Percentiles rank a stretch among this genome's conserved stretches.
These are phyloP conservation scores for Falco peregrinus DNA, from an alignment of 2,797 vertebrate genomes.

Conservation along the genomic window DNA sequence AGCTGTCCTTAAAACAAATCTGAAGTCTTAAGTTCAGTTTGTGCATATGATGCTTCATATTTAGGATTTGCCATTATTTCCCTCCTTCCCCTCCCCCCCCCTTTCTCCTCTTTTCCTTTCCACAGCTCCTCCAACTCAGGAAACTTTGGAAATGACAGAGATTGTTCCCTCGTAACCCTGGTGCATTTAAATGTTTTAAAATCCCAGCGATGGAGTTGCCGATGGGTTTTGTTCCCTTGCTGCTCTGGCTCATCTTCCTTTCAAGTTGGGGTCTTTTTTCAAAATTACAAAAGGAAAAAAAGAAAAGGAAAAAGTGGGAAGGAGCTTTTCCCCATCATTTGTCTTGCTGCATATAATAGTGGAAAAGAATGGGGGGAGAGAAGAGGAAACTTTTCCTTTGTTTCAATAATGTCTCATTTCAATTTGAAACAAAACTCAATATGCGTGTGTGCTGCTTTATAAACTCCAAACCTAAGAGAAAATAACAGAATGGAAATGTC, in stretches of 20 bases:
- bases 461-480: not conserved
- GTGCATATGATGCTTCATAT: not conserved
- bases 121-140: not conserved
- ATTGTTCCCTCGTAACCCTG: constrained; percentile 36
- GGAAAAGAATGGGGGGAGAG: constrained; percentile 23
- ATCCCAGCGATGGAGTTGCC: constrained; percentile 21
- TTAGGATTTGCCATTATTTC: not conserved
- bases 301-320: constrained; percentile 39
- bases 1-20: not conserved
- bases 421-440: constrained; percentile 53
- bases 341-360: constrained; percentile 51
- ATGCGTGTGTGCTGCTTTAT: constrained; percentile 19
- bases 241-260: constrained; percentile 64
- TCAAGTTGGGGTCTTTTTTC: constrained; percentile 56
- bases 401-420: constrained; percentile 67
- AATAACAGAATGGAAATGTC: not conserved
- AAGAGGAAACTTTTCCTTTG: constrained; percentile 57
- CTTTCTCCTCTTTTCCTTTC: not conserved
- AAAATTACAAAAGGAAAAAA: constrained; percentile 43
- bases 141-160: not conserved
- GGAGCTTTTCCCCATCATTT: constrained; percentile 65
- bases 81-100: too few species aligned
- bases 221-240: constrained; percentile 49
- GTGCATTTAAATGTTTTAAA: constrained; percentile 79
- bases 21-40: not conserved